phyloP scores from a whole-genome alignment of 2,888 invertebrate genomes.

The Blastobasis adustella region DNA sequence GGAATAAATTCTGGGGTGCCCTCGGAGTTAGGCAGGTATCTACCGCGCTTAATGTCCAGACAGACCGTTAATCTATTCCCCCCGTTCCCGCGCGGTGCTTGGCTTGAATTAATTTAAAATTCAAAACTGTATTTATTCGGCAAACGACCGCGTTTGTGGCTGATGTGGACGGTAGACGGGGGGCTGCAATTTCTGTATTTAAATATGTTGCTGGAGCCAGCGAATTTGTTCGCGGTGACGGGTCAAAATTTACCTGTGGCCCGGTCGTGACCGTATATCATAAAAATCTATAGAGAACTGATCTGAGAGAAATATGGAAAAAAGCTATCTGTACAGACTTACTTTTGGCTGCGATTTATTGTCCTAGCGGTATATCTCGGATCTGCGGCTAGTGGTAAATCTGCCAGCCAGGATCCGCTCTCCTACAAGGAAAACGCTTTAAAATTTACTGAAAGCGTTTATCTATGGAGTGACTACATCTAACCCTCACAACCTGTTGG shows the following conservation, averaged over 20 bases:
- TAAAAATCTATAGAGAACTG: not conserved
- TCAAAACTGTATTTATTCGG: conserved; percentile 13
- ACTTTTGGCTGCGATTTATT: too few relatives aligned
- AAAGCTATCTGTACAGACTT: too few relatives aligned
- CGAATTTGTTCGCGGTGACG: not conserved
- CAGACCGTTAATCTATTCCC: conserved; percentile 30
- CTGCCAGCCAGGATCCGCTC: too few relatives aligned
- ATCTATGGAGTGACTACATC: too few relatives aligned
- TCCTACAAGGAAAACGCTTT: too few relatives aligned
- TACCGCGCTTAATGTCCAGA: conserved; percentile 16
- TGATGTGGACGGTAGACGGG: too few relatives aligned
- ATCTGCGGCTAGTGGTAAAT: too few relatives aligned
- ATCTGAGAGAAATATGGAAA: too few relatives aligned
- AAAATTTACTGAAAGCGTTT: too few relatives aligned
- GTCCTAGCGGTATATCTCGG: too few relatives aligned
- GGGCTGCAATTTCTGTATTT: too few relatives aligned
- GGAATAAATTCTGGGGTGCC: conserved; percentile 25
- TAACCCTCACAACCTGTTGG: too few relatives aligned
- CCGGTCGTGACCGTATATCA: not conserved
- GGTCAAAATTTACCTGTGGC: not conserved
- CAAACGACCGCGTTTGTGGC: not conserved
- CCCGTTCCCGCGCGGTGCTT: conserved; percentile 26
- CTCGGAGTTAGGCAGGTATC: conserved; percentile 6
- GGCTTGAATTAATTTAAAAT: conserved; percentile 22
- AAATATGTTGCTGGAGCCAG: not conserved